A percentile compares a stretch with the other conserved stretches of the same genome.
phyloP scores from a whole-genome alignment of 2,888 invertebrate genomes.

The Abscondita cerata region DNA sequence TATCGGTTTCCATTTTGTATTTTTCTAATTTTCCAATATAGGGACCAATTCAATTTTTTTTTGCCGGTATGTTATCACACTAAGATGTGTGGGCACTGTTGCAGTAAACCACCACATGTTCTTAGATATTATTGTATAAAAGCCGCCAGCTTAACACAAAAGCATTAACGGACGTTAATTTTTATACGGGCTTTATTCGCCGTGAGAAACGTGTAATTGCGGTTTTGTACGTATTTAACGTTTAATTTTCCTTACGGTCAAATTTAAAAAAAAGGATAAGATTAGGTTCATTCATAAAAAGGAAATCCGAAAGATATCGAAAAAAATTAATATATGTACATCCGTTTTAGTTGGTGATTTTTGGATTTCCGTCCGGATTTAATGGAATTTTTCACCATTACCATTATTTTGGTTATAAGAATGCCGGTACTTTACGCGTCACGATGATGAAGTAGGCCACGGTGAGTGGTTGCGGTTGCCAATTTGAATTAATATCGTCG shows the following conservation, averaged over 20 bases:
- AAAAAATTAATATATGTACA: not conserved
- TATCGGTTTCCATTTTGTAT: too few relatives aligned
- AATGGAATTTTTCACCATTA: too few relatives aligned
- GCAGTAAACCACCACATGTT: not conserved
- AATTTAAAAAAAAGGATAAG: conserved; percentile 5
- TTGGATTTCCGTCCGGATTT: too few relatives aligned
- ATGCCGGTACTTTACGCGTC: not conserved
- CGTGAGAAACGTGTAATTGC: conserved; percentile 2
- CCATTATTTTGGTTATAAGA: conserved; percentile 3
- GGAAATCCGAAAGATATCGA: conserved; percentile 3
- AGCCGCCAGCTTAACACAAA: not conserved
- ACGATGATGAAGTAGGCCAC: too few relatives aligned
- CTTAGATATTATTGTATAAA: too few relatives aligned
- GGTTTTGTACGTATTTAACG: conserved; percentile 2
- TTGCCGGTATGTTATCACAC: too few relatives aligned
- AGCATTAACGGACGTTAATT: not conserved
- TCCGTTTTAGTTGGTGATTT: too few relatives aligned
- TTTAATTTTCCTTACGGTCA: not conserved
- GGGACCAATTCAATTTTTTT: too few relatives aligned
- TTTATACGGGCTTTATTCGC: conserved; percentile 2
- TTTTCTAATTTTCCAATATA: too few relatives aligned
- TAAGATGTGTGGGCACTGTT: too few relatives aligned
- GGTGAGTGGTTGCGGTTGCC: conserved; percentile 20
- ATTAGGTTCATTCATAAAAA: conserved; percentile 5
- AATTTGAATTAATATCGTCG: conserved; percentile 28